Evolutionary conservation across 1,140 invertebrate species (phyloP), one percentile per base, ranked within the genome.

Genomic region (Apis dorsata): DNA sequence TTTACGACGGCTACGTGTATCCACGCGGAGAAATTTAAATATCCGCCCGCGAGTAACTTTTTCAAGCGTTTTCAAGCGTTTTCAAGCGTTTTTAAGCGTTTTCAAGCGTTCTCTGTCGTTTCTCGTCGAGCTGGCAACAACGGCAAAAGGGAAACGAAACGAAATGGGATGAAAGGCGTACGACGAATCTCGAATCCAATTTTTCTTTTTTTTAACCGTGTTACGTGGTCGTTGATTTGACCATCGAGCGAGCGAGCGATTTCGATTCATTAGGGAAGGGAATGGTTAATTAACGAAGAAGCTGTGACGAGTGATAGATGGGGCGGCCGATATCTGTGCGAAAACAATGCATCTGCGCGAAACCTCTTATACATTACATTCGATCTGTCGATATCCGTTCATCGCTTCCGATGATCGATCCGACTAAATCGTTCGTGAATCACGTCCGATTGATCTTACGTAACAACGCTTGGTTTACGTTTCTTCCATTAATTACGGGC

Each of bases 211-310:
- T 63, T 76, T 69, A 81, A 59, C 72, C 21, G 10, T 3, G 65
- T 76, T 69, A 44, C 65, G 57, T 44, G 55, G 57, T 9, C 65
- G 62, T 82, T 68, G 73, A 76, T 82, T 53, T 24, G 24, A 24
- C 24, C 24, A 24, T 24, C 24, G 24, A 24, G 24, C 24, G 24
- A 19, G 49, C 57, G 44, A 13, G 34, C 21, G 17, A 2, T 70
- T 19, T 24, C 24, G 80, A 76, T 75, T 82, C 73, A 62, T 62
- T 77, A 44, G 0, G 55, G 21, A 10, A 28, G 12, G 44, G 44
- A 24, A 55, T 62, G 76, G 79, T 86, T 75, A 81, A 86, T 87
- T 81, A 84, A 78, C 63, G 68, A 24, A 80, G 82, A 84, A 70
- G 66, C 53, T 24, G n/a, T 24, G 24, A 24, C 24, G 24, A 0